Base-by-base conservation (phyloP, 2,888 invertebrate genomes). In the Anoncus sp. region DNA sequence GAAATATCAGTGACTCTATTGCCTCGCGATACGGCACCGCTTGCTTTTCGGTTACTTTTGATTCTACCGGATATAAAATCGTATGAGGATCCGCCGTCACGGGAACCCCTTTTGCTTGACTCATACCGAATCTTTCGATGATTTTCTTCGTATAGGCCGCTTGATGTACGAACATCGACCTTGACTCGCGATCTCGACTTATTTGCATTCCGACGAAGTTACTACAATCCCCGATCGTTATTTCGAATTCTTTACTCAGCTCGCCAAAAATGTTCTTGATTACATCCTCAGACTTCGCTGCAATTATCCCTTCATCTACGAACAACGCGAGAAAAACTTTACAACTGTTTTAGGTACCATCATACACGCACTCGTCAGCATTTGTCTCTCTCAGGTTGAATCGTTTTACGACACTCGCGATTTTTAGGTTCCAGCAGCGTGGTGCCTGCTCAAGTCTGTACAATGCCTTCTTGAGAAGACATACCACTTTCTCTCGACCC, bases 281-380 rank as follows among this genome's bases (percentile, higher is more conserved):
- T 16, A 57, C 51, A 10, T 72, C 43, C 24, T 77, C 40, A 14
- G 70, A 14, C 3, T 57, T 77, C 14, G 81, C 51, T 20, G 77
- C 79, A 9, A 87, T 77, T 18, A 88, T 65, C n/a, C 87, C 86
- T 79, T 88, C 87, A 57, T 88, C 88, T 22, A 88, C 87, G 77
- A 86, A 87, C 3, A 88, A 65, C 2, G 77, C 83, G 5, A 87
- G 22, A 10, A 85, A 78, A n/a, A 88, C 14, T 14, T 77, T 51
- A 12, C 79, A 81, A n/a, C 2, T 10, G 7, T 9, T 2, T 7
- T 49, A 4, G 31, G 31, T 31, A 16, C 80, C 31, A 38, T 74
- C 70, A 74, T 80, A 89, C 7, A 89, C 69, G 74, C 89, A 89
- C 12, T 85, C 81, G 66, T 89, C 88, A 22, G 83, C 83, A 45